Evolutionary conservation across 2,888 invertebrate species (phyloP).

Genomic region (Darwinula stevensoni): DNA sequence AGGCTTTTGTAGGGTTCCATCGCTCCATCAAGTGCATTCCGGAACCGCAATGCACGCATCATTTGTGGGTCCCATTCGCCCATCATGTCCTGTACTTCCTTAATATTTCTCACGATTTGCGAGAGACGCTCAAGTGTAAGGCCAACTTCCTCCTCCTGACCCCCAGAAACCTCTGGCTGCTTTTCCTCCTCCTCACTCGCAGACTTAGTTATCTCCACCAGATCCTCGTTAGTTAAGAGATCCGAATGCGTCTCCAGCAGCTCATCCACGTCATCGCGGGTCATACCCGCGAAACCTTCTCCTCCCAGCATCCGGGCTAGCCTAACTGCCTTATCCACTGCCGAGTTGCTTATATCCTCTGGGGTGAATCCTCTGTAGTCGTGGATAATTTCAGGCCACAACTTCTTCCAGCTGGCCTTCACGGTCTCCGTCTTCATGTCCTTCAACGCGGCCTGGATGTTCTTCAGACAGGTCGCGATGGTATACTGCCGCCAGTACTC

Average conservation of each 20-base stretch:
- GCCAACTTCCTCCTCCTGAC: no score
- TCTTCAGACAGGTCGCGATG: slow-evolving; percentile 6
- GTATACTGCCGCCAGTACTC: slow-evolving; percentile 8
- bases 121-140: no score
- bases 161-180: no score
- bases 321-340: slow-evolving; percentile 4
- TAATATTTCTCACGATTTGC: no score
- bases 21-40: slow-evolving; percentile 6
- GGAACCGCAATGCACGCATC: slow-evolving; percentile 6
- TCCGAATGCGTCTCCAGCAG: slow-evolving; percentile 1
- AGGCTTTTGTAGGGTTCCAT: slow-evolving; percentile 5
- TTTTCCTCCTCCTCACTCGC: no score
- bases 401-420: slow-evolving; percentile 4
- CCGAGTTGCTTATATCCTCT: slow-evolving; percentile 5
- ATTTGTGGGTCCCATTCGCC: slow-evolving; percentile 6
- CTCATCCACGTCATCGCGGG: slow-evolving; percentile 4
- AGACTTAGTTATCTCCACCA: slow-evolving; percentile 5
- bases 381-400: slow-evolving; percentile 7
- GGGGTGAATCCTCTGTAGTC: slow-evolving; percentile 6
- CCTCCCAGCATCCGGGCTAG: slow-evolving; percentile 5
- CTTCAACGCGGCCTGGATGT: slow-evolving; percentile 6
- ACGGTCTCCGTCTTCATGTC: slow-evolving; percentile 7
- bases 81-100: slow-evolving; percentile 5
- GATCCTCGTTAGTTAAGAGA: slow-evolving; percentile 6
- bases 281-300: slow-evolving; percentile 8